phyloP scores from a whole-genome alignment of 2,888 invertebrate genomes.

The Hydraecia micacea region DNA sequence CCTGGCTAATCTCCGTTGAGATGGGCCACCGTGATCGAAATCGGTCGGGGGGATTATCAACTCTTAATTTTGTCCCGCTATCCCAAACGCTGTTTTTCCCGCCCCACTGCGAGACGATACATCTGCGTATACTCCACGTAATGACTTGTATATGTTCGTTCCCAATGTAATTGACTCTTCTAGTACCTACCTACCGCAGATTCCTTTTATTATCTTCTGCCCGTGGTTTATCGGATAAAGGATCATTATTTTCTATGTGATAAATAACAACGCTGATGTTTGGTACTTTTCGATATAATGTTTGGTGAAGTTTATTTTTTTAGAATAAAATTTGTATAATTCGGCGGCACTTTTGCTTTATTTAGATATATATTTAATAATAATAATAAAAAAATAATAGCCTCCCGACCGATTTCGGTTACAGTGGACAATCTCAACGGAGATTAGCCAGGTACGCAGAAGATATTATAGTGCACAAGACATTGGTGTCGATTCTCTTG shows the following conservation, averaged over 20 bases:
- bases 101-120: slow-evolving; percentile 33
- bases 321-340: too few species aligned
- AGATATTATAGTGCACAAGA: too few species aligned
- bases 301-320: too few species aligned
- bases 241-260: slow-evolving; percentile 24
- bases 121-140: slow-evolving; percentile 45
- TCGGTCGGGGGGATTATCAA: neutral
- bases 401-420: too few species aligned
- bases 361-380: too few species aligned
- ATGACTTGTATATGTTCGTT: slow-evolving; percentile 59
- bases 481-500: too few species aligned
- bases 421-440: too few species aligned
- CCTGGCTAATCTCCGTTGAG: too few species aligned
- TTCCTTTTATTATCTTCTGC: slow-evolving; percentile 51
- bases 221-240: slow-evolving; percentile 50
- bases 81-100: slow-evolving; percentile 14
- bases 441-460: too few species aligned
- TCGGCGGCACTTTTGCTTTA: too few species aligned
- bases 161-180: slow-evolving; percentile 62
- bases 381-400: too few species aligned
- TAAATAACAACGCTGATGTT: slow-evolving; percentile 25
- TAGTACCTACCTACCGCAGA: slow-evolving; percentile 36
- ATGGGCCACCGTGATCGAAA: too few species aligned
- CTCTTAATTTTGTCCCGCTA: neutral
- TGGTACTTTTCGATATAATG: slow-evolving; percentile 2